Conservation (phyloP, 2,113 vertebrate species). For the Crocuta crocuta region DNA sequence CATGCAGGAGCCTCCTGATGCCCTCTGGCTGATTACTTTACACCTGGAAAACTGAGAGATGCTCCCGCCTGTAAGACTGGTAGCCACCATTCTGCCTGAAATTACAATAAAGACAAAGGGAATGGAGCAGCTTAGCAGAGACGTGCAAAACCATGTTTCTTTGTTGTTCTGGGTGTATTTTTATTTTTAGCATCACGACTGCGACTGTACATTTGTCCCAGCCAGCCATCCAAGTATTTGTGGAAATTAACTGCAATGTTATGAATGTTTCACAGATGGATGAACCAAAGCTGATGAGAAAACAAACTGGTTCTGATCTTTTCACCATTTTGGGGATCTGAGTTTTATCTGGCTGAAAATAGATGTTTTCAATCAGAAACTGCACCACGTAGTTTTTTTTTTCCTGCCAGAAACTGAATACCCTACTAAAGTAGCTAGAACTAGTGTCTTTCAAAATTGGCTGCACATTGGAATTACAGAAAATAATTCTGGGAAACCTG, state of each 20-base stretch:
- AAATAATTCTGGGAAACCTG: neutral
- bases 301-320: constrained; percentile 65
- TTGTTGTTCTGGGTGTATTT: constrained; percentile 40
- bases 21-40: neutral
- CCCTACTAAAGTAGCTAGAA: neutral
- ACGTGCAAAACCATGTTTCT: neutral
- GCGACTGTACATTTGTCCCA: constrained; percentile 53
- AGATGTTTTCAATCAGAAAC: constrained; percentile 51
- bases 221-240: constrained; percentile 64
- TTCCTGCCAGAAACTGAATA: neutral
- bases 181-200: constrained; percentile 70
- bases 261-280: constrained; percentile 68
- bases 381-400: neutral
- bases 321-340: constrained; percentile 16
- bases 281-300: constrained; percentile 63
- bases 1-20: neutral
- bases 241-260: constrained; percentile 69
- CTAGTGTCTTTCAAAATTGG: neutral
- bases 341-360: constrained; percentile 52
- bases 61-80: neutral
- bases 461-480: neutral
- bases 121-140: neutral
- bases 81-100: neutral
- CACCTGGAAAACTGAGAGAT: neutral
- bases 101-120: constrained; percentile 18